Evolutionary conservation across 1,140 invertebrate genomes (phyloP), one percentile per base, ranked within the genome.

Genomic region (Akabosia matsudoensis): DNA sequence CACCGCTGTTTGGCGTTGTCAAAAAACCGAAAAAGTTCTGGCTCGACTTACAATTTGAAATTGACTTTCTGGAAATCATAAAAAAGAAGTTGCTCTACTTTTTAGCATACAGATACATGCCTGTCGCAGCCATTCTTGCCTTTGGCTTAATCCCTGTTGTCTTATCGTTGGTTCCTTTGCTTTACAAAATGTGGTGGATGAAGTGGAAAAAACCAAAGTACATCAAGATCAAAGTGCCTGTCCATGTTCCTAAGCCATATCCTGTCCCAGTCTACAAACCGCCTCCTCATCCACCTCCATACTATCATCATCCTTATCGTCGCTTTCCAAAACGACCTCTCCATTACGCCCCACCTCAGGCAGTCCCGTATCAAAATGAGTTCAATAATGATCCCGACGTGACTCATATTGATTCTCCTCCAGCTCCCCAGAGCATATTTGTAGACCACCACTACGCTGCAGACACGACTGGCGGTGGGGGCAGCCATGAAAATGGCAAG

Each of bases 31-130:
- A 7, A 22, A 51, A 72, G 45, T 72, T 37, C 45, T 72, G 70
- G 70, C 37, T 72, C 14, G 70, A 72, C 30, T 13, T 72, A 4
- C 34, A 72, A 45, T 72, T 72, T 16, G 76, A 0, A 26, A 33
- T 37, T 4, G 72, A 74, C 31, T 31, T 76, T 18, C 34, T 54
- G 24, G 54, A 74, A 1, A 45, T 76, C 28, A 64, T 76, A 13
- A 74, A 33, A 22, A 67, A 76, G 2, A 74, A 73, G 56, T 24
- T 76, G 4, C 34, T 1, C 0, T 51, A 37, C 33, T 34, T 64
- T 30, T 34, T 76, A 24, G 76, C 76, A 33, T 34, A 61, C 18
- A 76, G 34, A 45, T 76, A 76, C 33, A 73, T 73, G 71, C 76
- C 76, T 1, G 71, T 76, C 1, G 22, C 31, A 30, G 34, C 74